These are phyloP conservation scores for Agapornis canus DNA, from an alignment of 2,797 vertebrate genomes.

Conservation along the genomic window DNA sequence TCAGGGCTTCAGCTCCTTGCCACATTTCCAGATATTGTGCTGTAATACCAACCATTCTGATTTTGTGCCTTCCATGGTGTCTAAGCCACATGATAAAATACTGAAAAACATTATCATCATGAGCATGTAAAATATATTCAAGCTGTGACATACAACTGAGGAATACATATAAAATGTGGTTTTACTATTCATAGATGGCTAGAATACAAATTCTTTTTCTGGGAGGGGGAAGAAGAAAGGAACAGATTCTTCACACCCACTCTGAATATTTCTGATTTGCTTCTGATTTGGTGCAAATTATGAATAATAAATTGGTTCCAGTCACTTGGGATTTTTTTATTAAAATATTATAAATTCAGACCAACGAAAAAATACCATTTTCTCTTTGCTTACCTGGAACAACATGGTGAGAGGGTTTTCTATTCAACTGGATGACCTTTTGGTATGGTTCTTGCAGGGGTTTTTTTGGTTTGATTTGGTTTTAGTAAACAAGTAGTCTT, in stretches of 20 bases:
- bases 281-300: conserved; percentile 5
- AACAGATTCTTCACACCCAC: background rate
- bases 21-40: background rate
- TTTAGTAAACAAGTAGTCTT: conserved; percentile 80
- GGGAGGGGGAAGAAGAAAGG: background rate
- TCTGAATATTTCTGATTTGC: background rate
- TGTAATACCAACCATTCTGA: background rate
- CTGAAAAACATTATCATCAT: background rate
- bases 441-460: conserved; percentile 6
- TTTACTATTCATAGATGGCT: background rate
- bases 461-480: conserved; percentile 24
- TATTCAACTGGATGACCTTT: conserved; percentile 31
- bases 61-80: background rate
- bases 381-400: conserved; percentile 75
- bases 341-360: background rate
- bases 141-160: background rate
- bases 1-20: background rate
- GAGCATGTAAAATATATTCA: background rate
- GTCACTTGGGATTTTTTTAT: background rate
- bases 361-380: background rate
- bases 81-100: background rate
- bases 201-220: background rate
- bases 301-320: background rate
- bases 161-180: background rate
- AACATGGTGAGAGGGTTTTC: conserved; percentile 27